Evolutionary conservation across 1,140 invertebrate species (phyloP).

Genomic region (Euura lappo): DNA sequence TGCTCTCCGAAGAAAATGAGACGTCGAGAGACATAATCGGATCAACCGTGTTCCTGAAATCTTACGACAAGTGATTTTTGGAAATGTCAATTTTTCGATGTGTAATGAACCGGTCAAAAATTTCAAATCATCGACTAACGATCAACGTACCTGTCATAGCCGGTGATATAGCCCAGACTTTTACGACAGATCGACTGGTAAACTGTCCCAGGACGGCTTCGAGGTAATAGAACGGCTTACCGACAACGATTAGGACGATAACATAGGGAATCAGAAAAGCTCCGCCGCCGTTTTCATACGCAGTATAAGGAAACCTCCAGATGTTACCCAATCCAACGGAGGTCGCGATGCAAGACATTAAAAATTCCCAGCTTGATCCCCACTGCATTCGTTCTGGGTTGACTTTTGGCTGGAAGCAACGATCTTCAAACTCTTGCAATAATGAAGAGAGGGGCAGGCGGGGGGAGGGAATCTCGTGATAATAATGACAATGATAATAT

Average conservation of each 20-base stretch:
- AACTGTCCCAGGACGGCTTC: constrained; percentile 70
- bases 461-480: too few species aligned
- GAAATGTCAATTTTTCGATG: not conserved
- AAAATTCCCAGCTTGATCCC: constrained; percentile 37
- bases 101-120: not conserved
- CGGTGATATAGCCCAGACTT: constrained; percentile 51
- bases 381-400: not conserved
- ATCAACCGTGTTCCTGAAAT: too few species aligned
- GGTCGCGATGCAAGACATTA: constrained; percentile 49
- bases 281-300: constrained; percentile 64
- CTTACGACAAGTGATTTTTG: too few species aligned
- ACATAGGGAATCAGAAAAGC: constrained; percentile 57
- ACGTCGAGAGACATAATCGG: too few species aligned
- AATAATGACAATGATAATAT: too few species aligned
- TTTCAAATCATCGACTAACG: not conserved
- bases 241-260: constrained; percentile 60
- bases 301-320: constrained; percentile 66
- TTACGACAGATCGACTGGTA: constrained; percentile 65
- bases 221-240: constrained; percentile 70
- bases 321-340: constrained; percentile 62
- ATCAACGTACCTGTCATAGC: not conserved
- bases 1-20: too few species aligned
- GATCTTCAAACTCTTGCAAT: too few species aligned
- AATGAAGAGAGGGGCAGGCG: too few species aligned
- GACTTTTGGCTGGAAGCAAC: too few species aligned